Evolutionary conservation across 2,888 invertebrate genomes (phyloP), one percentile per base, ranked within the genome.

Genomic region (Mimas tiliae): DNA sequence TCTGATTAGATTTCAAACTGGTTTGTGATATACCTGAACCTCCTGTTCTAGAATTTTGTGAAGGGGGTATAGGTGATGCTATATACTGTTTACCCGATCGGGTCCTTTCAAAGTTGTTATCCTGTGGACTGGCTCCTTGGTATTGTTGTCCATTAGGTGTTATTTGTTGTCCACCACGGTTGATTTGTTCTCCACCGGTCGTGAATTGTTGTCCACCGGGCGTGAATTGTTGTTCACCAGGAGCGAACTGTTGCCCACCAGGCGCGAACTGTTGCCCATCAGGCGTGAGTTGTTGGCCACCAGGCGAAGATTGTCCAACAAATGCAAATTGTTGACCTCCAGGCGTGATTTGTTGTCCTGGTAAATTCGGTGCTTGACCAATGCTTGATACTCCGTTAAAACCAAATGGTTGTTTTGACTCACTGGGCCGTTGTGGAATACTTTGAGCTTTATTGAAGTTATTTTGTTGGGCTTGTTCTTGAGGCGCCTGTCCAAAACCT

Each of bases 1-100:
- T 88, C 19, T 69, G 63, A 38, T 62, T 75, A 6, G 70, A 52
- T 7, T 63, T 63, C 19, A 27, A 42, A 33, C 68, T 66, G n/a
- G 51, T 27, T 58, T 58, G 19, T 52, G 65, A 65, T 58, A 65
- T 65, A 52, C 38, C 48, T 53, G 19, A 14, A 34, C 19, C 42
- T 19, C 19, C 19, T 42, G 4, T n/a, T n/a, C 19, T 9, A 19
- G 58, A 38, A 53, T 53, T 34, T 42, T 38, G 42, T 12, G 58
- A 38, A 8, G 58, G 19, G 19, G 16, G 42, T 58, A 19, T 38
- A 19, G 58, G 66, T 16, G 69, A 64, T 45, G 55, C 64, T 33
- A 58, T 75, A 47, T 74, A 79, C 70, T 82, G 81, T 69, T 86
- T 85, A 0, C 84, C 77, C 58, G 75, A 78, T 68, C 84, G 75